phyloP scores from a whole-genome alignment of 2,113 vertebrate genomes.

The Climacteris rufus region DNA sequence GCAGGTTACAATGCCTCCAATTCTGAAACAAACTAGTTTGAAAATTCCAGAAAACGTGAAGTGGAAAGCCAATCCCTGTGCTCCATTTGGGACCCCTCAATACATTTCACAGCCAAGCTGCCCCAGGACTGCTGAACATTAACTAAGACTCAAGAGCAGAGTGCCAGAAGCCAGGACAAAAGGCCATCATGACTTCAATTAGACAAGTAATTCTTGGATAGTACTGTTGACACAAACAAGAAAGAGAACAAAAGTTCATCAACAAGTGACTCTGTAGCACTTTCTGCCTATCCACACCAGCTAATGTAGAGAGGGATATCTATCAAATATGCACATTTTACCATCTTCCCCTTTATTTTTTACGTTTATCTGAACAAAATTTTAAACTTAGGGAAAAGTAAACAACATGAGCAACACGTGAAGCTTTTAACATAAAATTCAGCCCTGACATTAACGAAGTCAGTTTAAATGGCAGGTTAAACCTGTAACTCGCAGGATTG shows the following conservation, averaged over 20 bases:
- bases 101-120: not conserved
- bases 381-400: not conserved
- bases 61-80: rapidly evolving
- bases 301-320: rapidly evolving
- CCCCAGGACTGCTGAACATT: not conserved
- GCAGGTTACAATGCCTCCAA: rapidly evolving
- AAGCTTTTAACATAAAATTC: not conserved
- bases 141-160: not conserved
- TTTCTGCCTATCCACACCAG: not conserved
- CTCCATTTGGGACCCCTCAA: not conserved
- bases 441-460: not conserved
- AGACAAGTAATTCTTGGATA: not conserved
- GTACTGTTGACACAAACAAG: not conserved
- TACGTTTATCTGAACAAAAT: rapidly evolving
- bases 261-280: not conserved
- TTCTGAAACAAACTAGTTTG: not conserved
- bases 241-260: not conserved
- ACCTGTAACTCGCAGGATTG: not conserved
- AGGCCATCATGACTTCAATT: not conserved
- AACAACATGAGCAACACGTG: rapidly evolving
- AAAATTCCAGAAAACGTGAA: not conserved
- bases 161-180: not conserved
- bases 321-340: not conserved
- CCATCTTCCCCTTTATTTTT: not conserved
- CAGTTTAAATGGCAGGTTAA: not conserved